Conservation (phyloP, 2,113 vertebrate genomes). For the Dromiciops gliroides region DNA sequence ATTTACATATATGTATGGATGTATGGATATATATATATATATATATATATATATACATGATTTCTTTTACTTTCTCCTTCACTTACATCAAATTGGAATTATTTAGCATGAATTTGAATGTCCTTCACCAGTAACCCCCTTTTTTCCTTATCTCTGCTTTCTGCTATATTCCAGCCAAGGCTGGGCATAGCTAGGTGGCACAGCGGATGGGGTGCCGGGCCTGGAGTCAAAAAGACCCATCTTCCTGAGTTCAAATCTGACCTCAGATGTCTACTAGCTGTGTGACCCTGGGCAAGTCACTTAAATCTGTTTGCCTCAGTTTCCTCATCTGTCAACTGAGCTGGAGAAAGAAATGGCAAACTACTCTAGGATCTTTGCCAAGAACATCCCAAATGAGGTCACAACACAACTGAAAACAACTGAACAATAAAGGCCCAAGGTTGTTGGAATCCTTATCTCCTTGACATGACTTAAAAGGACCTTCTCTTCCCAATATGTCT, state of each 20-base stretch:
- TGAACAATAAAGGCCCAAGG: too few relatives aligned
- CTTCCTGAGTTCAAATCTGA: background rate
- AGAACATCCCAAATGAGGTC: too few relatives aligned
- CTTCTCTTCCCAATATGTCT: too few relatives aligned
- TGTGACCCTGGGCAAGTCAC: background rate
- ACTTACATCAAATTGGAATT: background rate
- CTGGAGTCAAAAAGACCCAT: background rate
- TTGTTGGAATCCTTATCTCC: too few relatives aligned
- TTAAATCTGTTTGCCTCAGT: background rate
- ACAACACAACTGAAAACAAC: too few relatives aligned
- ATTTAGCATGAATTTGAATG: conserved; percentile 37
- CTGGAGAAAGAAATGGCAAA: too few relatives aligned
- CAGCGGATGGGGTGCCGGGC: background rate
- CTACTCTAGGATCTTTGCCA: too few relatives aligned
- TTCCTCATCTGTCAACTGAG: too few relatives aligned
- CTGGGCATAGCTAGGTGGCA: too few relatives aligned
- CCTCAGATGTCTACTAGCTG: background rate
- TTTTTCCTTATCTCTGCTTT: background rate
- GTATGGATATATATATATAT: background rate
- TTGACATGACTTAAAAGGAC: too few relatives aligned
- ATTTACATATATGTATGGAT: background rate
- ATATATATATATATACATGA: background rate
- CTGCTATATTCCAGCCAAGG: too few relatives aligned
- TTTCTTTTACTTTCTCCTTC: conserved; percentile 27
- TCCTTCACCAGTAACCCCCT: background rate